Base-by-base conservation (phyloP, 2,797 vertebrate species). In the Neopelma chrysocephalum region DNA sequence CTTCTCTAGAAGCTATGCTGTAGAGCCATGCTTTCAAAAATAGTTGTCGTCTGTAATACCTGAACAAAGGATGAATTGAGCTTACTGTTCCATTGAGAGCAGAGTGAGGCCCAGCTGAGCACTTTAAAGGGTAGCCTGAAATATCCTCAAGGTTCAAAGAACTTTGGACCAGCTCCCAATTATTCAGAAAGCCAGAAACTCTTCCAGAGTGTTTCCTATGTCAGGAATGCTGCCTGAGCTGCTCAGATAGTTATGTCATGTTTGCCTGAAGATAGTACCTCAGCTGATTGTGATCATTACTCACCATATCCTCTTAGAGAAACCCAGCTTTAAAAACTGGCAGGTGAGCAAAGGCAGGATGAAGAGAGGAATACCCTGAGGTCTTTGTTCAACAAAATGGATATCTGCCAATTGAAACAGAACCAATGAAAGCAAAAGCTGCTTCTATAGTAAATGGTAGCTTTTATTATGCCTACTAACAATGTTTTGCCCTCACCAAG, bases 21-120 rank as follows among this genome's bases (percentile, higher is more conserved):
- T 8, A 53, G 43, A 70, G 47, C 40, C 31, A 12, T 5, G 13
- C 36, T 68, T 81, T 81, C 72, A 71, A 40, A 77, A 23, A 19
- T 27, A 89, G 43, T 47, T 60, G 22, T 32, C 43, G 40, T n/a
- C 31, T 85, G 47, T 29, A 36, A 5, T 12, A 48, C 10, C 21
- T 51, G 31, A 62, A 4, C 47, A 29, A 1, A 10, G 78, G 32
- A 25, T 58, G 22, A 70, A 40, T 20, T 0, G 0, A 66, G 43
- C 12, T 89, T 50, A 11, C 54, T 58, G 2, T 62, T 50, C 65
- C 38, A n/a, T 3, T 34, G 54, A 64, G 66, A 89, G 58, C 66
- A 60, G 53, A 58, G 57, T 7, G 11, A 14, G 34, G 20, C 31
- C 38, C 8, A 14, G 43, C 53, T 32, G 56, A 72, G 60, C 40